Evolutionary conservation across 1,140 invertebrate genomes (phyloP).

Genomic region (Brachionus calyciflorus): DNA sequence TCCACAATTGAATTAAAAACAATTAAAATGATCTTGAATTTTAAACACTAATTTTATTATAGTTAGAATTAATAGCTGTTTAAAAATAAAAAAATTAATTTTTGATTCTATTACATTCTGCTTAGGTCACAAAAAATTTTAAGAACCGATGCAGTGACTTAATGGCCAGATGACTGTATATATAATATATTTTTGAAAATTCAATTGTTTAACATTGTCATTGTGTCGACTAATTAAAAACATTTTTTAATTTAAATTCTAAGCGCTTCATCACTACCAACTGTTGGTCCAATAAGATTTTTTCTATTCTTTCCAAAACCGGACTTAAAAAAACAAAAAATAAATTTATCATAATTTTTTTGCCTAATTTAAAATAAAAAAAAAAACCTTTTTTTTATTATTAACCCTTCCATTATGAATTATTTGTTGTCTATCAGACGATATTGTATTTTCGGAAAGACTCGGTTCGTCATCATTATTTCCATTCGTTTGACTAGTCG

Average conservation of each 20-base stretch:
- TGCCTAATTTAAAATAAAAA: not conserved
- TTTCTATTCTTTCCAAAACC: not conserved
- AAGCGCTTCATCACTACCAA: slow-evolving; percentile 27
- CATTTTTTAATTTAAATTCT: slow-evolving; percentile 33
- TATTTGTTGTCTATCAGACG: slow-evolving; percentile 36
- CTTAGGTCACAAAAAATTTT: no score
- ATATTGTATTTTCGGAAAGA: slow-evolving; percentile 23
- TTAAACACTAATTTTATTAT: no score
- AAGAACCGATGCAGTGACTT: no score
- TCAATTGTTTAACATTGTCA: no score
- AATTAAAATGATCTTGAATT: no score
- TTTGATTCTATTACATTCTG: no score
- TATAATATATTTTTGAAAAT: no score
- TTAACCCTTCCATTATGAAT: not conserved
- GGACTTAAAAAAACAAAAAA: not conserved
- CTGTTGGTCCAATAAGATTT: slow-evolving; percentile 11
- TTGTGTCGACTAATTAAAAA: no score
- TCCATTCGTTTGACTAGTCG: slow-evolving; percentile 17
- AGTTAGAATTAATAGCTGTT: no score
- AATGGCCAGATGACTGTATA: no score
- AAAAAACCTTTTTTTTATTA: slow-evolving; percentile 30
- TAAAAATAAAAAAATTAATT: no score
- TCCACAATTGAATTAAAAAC: no score
- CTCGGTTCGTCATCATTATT: slow-evolving; percentile 42
- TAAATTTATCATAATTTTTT: not conserved